A percentile compares a stretch with the other conserved stretches of the same genome.
Evolutionary conservation across 2,113 vertebrate genomes (phyloP).

Genomic region (Eupsittula cactorum): DNA sequence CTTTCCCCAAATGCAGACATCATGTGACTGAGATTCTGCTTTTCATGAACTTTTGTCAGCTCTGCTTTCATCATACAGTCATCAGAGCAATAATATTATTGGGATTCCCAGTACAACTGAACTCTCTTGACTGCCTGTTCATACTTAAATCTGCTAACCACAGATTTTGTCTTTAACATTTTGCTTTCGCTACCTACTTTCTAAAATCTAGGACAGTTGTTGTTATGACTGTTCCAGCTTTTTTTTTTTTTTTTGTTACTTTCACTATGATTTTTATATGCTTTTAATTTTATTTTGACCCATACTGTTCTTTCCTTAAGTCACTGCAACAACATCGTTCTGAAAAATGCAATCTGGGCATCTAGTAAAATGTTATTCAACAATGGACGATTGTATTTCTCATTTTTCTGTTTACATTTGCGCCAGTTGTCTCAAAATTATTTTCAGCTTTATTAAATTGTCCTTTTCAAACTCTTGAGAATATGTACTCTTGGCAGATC

Average conservation of each 20-base stretch:
- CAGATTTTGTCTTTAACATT: neutral
- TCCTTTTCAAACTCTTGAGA: neutral
- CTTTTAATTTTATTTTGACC: constrained; percentile 7
- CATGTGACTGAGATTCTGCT: neutral
- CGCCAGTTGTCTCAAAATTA: neutral
- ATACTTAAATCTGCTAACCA: neutral
- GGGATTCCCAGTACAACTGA: neutral
- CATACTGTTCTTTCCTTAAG: neutral
- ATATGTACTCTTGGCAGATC: neutral
- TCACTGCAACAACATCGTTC: neutral
- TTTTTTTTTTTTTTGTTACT: neutral
- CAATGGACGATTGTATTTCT: neutral
- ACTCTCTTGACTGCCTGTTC: neutral
- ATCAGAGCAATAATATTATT: neutral
- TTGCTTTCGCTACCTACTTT: neutral
- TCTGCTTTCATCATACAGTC: neutral
- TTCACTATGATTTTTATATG: neutral
- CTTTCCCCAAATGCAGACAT: neutral
- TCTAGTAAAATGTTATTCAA: constrained; percentile 5
- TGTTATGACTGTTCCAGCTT: neutral
- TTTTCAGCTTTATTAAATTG: constrained; percentile 46
- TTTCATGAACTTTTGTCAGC: neutral
- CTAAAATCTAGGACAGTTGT: neutral
- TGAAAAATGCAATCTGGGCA: neutral
- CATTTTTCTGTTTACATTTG: constrained; percentile 39